phyloP scores from a whole-genome alignment of 2,113 vertebrate species.

The Coptodon rendalli region DNA sequence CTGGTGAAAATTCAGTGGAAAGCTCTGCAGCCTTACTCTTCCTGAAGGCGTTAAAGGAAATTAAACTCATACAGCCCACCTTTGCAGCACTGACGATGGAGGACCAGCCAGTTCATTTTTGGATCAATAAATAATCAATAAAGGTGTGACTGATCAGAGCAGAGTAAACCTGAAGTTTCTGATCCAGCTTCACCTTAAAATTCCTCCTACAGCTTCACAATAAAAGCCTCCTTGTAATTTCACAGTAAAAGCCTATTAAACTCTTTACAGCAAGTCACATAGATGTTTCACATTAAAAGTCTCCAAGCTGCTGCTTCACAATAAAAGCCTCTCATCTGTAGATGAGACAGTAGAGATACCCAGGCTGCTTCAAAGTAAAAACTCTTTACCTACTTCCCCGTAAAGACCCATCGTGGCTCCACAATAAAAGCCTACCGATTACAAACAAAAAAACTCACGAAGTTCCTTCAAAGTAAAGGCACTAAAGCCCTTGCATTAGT shows the following conservation, averaged over 20 bases:
- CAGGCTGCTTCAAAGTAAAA: not conserved
- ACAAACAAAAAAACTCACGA: not conserved
- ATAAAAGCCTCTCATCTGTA: not conserved
- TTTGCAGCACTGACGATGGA: not conserved
- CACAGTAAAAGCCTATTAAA: not conserved
- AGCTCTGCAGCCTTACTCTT: not conserved
- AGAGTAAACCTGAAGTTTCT: not conserved
- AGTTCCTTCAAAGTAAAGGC: not conserved
- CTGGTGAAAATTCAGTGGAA: not conserved
- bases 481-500: not conserved
- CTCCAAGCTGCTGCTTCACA: not conserved
- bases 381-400: not conserved
- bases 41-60: not conserved
- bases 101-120: not conserved
- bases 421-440: not conserved
- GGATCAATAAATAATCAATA: not conserved
- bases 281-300: not conserved
- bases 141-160: not conserved
- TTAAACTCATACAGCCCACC: not conserved
- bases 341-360: not conserved
- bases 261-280: not conserved
- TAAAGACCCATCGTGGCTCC: not conserved
- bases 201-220: not conserved
- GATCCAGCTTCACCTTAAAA: not conserved
- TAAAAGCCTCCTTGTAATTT: not conserved